Evolutionary conservation across 2,888 invertebrate species (phyloP).

Genomic region (Spisula solida): DNA sequence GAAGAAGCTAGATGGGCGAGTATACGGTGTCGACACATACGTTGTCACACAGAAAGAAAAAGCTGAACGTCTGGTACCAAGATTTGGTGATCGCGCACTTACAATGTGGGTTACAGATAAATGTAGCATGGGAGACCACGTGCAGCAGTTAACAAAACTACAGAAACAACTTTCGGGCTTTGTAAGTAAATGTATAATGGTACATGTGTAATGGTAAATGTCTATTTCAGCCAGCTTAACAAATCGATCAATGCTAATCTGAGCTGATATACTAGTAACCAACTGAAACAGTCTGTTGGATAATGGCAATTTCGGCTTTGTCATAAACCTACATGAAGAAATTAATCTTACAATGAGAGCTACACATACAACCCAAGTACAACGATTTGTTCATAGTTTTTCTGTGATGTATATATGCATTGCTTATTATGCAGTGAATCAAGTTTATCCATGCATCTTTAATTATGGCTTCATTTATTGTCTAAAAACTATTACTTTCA

Average conservation of each 20-base stretch:
- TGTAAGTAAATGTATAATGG: constrained; percentile 74
- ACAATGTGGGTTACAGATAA: constrained; percentile 77
- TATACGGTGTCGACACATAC: constrained; percentile 80
- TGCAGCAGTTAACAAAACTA: constrained; percentile 79
- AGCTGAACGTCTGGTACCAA: constrained; percentile 71
- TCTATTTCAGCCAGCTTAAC: neutral
- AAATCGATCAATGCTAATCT: neutral
- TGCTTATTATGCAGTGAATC: too few relatives aligned
- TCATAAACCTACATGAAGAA: neutral
- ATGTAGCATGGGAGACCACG: constrained; percentile 78
- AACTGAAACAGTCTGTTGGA: too few relatives aligned
- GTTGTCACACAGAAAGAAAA: constrained; percentile 76
- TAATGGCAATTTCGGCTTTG: too few relatives aligned
- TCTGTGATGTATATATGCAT: neutral
- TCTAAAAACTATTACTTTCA: neutral
- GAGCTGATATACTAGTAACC: neutral
- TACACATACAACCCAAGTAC: neutral
- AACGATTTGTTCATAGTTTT: too few relatives aligned
- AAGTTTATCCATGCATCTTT: too few relatives aligned
- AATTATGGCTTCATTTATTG: neutral
- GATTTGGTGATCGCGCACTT: constrained; percentile 77
- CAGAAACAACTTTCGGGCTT: constrained; percentile 75
- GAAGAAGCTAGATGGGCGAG: constrained; percentile 70
- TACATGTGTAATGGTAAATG: neutral
- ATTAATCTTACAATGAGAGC: neutral